Base-by-base conservation (phyloP, 2,888 invertebrate species). In the Lacanobia wlatinum region DNA sequence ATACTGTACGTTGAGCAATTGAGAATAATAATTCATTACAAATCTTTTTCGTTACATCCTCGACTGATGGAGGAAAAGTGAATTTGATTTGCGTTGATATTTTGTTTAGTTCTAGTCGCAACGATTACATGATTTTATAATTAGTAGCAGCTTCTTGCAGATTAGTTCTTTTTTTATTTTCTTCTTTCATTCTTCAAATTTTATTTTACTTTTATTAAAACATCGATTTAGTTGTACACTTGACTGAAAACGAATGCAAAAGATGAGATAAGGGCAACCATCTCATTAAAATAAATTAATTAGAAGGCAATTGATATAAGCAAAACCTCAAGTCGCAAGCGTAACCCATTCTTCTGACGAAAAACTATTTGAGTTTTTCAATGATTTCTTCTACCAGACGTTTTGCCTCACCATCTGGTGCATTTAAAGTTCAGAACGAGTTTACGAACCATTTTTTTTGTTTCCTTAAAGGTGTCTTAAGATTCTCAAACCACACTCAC, bases 11-110 rank as follows among this genome's bases (percentile, higher is more conserved):
- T 73, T 68, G 14, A 40, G 69, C 71, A 74, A 82, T 48, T 52
- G 18, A 73, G 77, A 73, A 81, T 73, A 59, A 70, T 56, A 61
- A 70, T 73, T 65, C 7, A 77, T 70, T 78, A 28, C 60, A 71
- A 10, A 70, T 73, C 10, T 50, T 70, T 61, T 52, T 70, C 46
- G 38, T 21, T 66, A 56, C 12, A 65, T 65, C n/a, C 52, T 72
- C 58, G 34, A 53, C 23, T 62, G 12, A 59, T 43, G 8, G 46
- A 72, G 48, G 5, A 65, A 62, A 62, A 59, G 58, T 59, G 14
- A 52, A 46, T 69, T 52, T 43, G 14, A 43, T 56, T 64, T 18
- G 23, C 14, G 12, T 55, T 63, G 16, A 34, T 43, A 67, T 67
- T 66, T 43, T 14, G 34, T 50, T 67, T 71, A 0, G 21, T 43